Evolutionary conservation across 2,113 vertebrate genomes (phyloP).

Genomic region (Barbus barbus): DNA sequence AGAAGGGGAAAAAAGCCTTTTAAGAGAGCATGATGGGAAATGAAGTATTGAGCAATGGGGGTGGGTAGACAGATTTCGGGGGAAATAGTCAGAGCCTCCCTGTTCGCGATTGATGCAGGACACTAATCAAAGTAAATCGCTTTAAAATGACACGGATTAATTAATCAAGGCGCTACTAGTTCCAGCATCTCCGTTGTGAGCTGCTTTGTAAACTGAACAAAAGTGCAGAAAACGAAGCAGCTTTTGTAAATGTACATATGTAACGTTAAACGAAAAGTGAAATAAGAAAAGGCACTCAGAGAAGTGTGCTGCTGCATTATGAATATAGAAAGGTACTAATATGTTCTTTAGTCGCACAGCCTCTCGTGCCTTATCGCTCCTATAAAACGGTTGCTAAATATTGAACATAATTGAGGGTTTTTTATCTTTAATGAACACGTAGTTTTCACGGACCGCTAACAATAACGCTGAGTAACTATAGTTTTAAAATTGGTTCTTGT

Average conservation of each 20-base stretch:
- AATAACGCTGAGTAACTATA: too few relatives aligned
- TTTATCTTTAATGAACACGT: background rate
- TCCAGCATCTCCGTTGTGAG: background rate
- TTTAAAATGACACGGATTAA: too few relatives aligned
- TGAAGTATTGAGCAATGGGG: constrained; percentile 37
- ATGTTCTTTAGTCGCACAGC: background rate
- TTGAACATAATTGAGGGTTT: background rate
- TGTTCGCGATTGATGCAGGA: too few relatives aligned
- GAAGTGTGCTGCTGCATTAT: too few relatives aligned
- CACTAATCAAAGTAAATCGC: too few relatives aligned
- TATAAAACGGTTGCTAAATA: background rate
- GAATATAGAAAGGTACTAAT: background rate
- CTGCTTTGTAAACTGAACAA: background rate
- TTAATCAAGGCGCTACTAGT: background rate
- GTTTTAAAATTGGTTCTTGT: too few relatives aligned
- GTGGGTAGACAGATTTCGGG: background rate
- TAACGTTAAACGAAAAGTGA: too few relatives aligned
- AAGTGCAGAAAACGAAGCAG: background rate
- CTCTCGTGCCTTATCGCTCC: background rate
- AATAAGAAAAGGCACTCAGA: too few relatives aligned
- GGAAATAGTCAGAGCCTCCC: background rate
- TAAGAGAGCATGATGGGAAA: constrained; percentile 41
- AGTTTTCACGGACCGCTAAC: too few relatives aligned
- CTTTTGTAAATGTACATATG: background rate
- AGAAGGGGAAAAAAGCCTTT: background rate